These are phyloP conservation scores for Harpalus rufipes DNA, from an alignment of 2,888 invertebrate species.

Conservation along the genomic window DNA sequence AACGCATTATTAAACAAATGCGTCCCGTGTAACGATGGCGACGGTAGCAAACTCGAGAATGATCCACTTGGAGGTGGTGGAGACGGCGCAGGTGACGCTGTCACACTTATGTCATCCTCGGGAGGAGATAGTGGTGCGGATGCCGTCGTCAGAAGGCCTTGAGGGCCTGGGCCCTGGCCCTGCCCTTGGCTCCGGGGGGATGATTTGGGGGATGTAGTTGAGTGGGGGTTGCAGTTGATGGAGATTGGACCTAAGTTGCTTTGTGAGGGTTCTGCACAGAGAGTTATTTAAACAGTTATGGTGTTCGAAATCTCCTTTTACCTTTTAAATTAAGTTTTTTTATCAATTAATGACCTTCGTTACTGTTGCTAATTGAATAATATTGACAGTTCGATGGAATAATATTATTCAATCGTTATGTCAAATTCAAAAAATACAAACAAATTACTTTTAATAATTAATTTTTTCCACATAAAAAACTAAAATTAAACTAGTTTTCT, in stretches of 20 bases:
- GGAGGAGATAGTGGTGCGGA: slow-evolving; percentile 79
- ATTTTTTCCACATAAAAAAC: too few species aligned
- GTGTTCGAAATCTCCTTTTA: too few species aligned
- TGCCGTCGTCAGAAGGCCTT: slow-evolving; percentile 77
- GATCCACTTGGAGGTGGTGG: slow-evolving; percentile 77
- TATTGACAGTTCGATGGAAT: too few species aligned
- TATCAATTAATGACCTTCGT: too few species aligned
- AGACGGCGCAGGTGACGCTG: slow-evolving; percentile 82
- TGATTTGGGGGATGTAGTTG: slow-evolving; percentile 85
- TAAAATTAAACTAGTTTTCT: too few species aligned
- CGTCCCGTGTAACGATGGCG: slow-evolving; percentile 74
- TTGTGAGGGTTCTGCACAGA: slow-evolving; percentile 75
- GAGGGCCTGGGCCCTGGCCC: background rate
- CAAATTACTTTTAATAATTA: too few species aligned
- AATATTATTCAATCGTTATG: too few species aligned
- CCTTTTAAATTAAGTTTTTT: too few species aligned
- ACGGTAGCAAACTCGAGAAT: slow-evolving; percentile 74
- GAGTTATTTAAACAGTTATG: slow-evolving; percentile 12
- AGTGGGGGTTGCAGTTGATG: slow-evolving; percentile 81
- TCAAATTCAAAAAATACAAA: too few species aligned
- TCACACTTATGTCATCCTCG: slow-evolving; percentile 83
- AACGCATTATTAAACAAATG: slow-evolving; percentile 80
- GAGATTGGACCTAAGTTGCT: slow-evolving; percentile 76
- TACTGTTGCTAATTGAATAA: too few species aligned
- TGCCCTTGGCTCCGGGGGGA: slow-evolving; percentile 77